A percentile compares a stretch with the other conserved stretches of the same genome.
Evolutionary conservation across 2,113 vertebrate genomes (phyloP).

Genomic region (Nicator chloris): DNA sequence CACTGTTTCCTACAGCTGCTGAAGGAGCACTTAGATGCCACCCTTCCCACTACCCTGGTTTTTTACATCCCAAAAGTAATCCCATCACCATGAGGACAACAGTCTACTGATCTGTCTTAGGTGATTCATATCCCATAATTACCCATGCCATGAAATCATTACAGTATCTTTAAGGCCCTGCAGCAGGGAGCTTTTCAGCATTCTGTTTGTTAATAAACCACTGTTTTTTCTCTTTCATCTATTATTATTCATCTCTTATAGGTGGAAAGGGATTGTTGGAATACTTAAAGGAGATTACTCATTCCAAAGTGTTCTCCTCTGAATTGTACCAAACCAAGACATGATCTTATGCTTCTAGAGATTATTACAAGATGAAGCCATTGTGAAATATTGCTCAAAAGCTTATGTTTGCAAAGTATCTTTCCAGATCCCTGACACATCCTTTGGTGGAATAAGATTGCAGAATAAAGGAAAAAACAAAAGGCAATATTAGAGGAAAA

Average conservation of each 20-base stretch:
- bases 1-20: not conserved
- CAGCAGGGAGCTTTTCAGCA: accelerated
- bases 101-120: not conserved
- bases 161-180: not conserved
- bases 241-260: not conserved
- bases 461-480: not conserved
- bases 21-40: not conserved
- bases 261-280: not conserved
- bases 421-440: not conserved
- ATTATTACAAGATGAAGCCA: not conserved
- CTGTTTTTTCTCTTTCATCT: not conserved
- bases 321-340: not conserved
- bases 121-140: not conserved
- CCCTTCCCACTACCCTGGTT: not conserved
- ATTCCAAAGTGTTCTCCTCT: not conserved
- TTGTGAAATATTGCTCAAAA: not conserved
- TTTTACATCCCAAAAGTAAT: not conserved
- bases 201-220: not conserved
- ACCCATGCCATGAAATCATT: not conserved
- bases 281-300: not conserved
- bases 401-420: not conserved
- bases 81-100: not conserved
- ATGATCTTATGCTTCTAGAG: not conserved
- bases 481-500: not conserved
- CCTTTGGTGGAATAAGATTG: not conserved